These are phyloP conservation scores for Lordiphosa mommai DNA, from an alignment of 1,140 invertebrate genomes.

Conservation along the genomic window DNA sequence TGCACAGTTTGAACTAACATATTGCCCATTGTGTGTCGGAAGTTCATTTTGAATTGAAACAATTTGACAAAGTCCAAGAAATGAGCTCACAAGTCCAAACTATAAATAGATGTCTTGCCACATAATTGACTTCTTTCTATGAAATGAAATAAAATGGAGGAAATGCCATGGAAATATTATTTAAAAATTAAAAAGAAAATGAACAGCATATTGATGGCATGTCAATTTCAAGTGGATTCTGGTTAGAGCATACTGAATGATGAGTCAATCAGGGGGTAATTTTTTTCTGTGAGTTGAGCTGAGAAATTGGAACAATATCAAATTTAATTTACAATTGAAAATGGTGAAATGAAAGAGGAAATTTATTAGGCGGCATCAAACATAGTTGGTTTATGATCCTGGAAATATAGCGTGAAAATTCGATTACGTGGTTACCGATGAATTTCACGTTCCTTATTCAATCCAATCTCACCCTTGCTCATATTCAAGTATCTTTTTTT, in stretches of 20 bases:
- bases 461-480: too few species aligned
- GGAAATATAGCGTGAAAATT: too few species aligned
- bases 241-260: conserved; percentile 5
- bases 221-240: conserved; percentile 30
- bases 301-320: neutral
- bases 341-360: too few species aligned
- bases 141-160: conserved; percentile 1
- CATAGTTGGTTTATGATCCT: too few species aligned
- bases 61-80: conserved; percentile 47
- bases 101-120: conserved; percentile 41
- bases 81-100: conserved; percentile 17
- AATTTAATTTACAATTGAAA: too few species aligned
- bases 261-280: conserved; percentile 7
- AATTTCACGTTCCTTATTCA: too few species aligned
- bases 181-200: conserved; percentile 38
- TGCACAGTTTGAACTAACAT: conserved; percentile 12
- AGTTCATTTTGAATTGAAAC: conserved; percentile 34
- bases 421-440: too few species aligned
- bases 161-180: conserved; percentile 33
- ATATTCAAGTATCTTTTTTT: too few species aligned
- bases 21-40: conserved; percentile 24
- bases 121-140: conserved; percentile 28
- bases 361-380: too few species aligned
- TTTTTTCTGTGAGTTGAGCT: too few species aligned
- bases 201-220: conserved; percentile 32